phyloP scores from a whole-genome alignment of 2,113 vertebrate species.

The Myotis yumanensis region DNA sequence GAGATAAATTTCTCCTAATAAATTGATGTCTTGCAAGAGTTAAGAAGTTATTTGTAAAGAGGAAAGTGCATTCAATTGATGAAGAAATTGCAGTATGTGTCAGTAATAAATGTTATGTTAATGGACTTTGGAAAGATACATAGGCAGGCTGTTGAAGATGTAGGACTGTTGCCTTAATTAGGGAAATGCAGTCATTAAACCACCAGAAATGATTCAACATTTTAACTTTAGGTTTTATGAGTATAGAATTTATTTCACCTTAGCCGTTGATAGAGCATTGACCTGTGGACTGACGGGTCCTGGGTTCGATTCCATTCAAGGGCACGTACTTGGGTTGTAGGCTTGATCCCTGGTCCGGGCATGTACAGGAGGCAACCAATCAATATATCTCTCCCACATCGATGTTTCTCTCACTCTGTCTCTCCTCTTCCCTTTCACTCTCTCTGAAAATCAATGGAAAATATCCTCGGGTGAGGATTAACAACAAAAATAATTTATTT shows the following conservation, averaged over 20 bases:
- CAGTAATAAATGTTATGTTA: not conserved
- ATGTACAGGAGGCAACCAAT: no score
- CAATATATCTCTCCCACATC: no score
- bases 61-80: conserved; percentile 15
- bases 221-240: not conserved
- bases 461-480: no score
- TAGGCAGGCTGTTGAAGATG: not conserved
- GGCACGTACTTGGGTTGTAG: no score
- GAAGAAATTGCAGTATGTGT: not conserved
- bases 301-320: no score
- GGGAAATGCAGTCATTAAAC: not conserved
- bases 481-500: not conserved
- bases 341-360: no score
- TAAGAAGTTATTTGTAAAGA: not conserved
- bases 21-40: not conserved
- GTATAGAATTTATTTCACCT: not conserved
- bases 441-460: no score
- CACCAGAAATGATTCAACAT: not conserved
- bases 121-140: not conserved
- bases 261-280: no score
- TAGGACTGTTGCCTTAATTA: not conserved
- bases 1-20: not conserved
- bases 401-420: no score
- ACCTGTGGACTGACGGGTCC: no score
- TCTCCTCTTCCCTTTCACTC: no score